These are phyloP conservation scores for Clamator glandarius DNA, from an alignment of 2,797 vertebrate species.

Conservation along the genomic window DNA sequence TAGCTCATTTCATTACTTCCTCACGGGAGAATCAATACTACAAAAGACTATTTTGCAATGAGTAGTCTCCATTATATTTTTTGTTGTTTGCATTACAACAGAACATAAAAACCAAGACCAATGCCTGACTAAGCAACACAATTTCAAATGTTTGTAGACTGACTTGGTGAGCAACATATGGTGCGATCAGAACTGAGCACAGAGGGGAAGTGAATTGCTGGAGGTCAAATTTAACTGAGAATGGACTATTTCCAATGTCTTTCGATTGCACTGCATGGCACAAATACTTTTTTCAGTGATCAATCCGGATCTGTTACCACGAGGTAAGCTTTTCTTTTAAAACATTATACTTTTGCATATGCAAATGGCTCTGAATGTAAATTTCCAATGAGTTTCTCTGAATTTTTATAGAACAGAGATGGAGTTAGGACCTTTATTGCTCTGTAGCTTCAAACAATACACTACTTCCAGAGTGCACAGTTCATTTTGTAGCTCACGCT, in stretches of 20 bases:
- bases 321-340: background rate
- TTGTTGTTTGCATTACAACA: slow-evolving; percentile 56
- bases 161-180: slow-evolving; percentile 43
- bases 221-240: slow-evolving; percentile 33
- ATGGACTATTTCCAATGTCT: background rate
- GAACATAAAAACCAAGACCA: slow-evolving; percentile 48
- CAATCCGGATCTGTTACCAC: background rate
- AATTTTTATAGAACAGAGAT: background rate
- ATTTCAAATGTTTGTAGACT: slow-evolving; percentile 18
- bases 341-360: background rate
- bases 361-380: background rate
- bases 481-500: slow-evolving; percentile 15
- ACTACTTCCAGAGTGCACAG: background rate
- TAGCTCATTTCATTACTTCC: slow-evolving; percentile 47
- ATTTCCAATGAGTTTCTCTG: background rate
- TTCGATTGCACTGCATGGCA: background rate
- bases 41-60: slow-evolving; percentile 67
- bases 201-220: slow-evolving; percentile 30
- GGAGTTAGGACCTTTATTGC: slow-evolving; percentile 8
- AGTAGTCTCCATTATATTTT: slow-evolving; percentile 53
- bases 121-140: slow-evolving; percentile 24
- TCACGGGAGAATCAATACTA: slow-evolving; percentile 39
- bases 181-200: slow-evolving; percentile 5
- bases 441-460: slow-evolving; percentile 18
- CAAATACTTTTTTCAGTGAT: background rate